Base-by-base conservation (phyloP, 2,113 vertebrate species). In the Salvelinus sp. region DNA sequence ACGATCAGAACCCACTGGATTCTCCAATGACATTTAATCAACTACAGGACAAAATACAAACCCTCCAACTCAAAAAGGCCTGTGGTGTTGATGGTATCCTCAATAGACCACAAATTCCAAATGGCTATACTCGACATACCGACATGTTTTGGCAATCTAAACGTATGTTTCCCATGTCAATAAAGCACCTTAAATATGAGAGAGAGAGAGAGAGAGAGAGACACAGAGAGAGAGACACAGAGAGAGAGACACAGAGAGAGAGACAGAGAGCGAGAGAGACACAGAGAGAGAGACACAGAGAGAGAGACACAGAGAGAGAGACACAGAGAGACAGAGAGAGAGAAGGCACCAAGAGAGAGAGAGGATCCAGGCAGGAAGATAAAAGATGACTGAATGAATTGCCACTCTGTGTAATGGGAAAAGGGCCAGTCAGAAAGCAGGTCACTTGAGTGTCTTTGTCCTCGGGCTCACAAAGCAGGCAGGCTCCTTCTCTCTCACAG, bases 381-480 rank as follows among this genome's bases (percentile, higher is more conserved):
- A n/a, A 16, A 69, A 69, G 67, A 44, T n/a, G 6, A n/a, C 6
- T 62, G 22, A 62, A 63, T n/a, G 23, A 25, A 63, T 13, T 22
- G 60, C 20, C 6, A 63, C n/a, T 25, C n/a, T 16, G 60, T 22
- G 60, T 22, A 18, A 63, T n/a, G 60, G 23, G 60, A 23, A 25
- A 23, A 25, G 1, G n/a, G 60, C 20, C n/a, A 63, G 60, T 22
- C n/a, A 72, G 72, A 89, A 89, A 91, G 85, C 70, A 87, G 90
- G 90, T 92, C 91, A 90, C 82, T 89, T 86, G 81, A 90, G 89
- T 85, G 79, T 85, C 85, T 91, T 85, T 75, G 22, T 70, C 86
- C 84, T 74, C 75, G 70, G 48, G 48, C 33, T 30, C 50, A 72
- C 13, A 4, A 54, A 10, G 38, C 50, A 54, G 48, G 38, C 38